Base-by-base conservation (phyloP, 2,113 vertebrate genomes). In the Anoplopoma fimbria region DNA sequence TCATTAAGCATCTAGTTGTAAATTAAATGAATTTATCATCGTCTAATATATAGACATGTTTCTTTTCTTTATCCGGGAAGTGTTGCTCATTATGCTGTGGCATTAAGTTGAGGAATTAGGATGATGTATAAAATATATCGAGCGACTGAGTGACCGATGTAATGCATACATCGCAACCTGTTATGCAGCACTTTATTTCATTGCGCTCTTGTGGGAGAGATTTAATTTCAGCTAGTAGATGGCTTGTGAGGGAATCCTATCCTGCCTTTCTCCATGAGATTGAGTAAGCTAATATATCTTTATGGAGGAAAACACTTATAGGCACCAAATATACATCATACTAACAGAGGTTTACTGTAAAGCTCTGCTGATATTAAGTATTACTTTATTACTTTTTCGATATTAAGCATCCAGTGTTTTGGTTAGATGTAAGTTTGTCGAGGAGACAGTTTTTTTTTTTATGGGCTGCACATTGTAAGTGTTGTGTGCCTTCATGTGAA, bases 251-350 rank as follows among this genome's bases (percentile, higher is more conserved):
- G 68, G 58, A 77, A 65, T 77, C 63, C 34, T 60, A 61, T 79
- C 61, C 67, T 62, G 64, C 19, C 36, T 58, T 70, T 77, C 75
- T 84, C 67, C 57, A 40, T 61, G 58, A 83, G 55, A 91, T 87
- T 83, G 79, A 91, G 87, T 89, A 49, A 36, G 60, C 68, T 53
- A 61, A 85, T 87, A 47, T 25, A 77, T 84, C 84, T 87, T 90
- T 85, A 83, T 83, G 61, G 53, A 79, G 72, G 38, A 85, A 86
- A 86, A 81, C 75, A 73, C 51, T 87, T 72, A 58, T 72, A 86
- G 77, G 77, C 61, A 63, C 36, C 47, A 72, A 81, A 34, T 80
- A 69, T 74, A 58, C 67, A 77, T 81, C 63, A 68, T 13, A 5
- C 62, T 72, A 38, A 55, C 73, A 60, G 45, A 27, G 69, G 51